phyloP scores from a whole-genome alignment of 2,113 vertebrate genomes.

The Furnarius figulus region DNA sequence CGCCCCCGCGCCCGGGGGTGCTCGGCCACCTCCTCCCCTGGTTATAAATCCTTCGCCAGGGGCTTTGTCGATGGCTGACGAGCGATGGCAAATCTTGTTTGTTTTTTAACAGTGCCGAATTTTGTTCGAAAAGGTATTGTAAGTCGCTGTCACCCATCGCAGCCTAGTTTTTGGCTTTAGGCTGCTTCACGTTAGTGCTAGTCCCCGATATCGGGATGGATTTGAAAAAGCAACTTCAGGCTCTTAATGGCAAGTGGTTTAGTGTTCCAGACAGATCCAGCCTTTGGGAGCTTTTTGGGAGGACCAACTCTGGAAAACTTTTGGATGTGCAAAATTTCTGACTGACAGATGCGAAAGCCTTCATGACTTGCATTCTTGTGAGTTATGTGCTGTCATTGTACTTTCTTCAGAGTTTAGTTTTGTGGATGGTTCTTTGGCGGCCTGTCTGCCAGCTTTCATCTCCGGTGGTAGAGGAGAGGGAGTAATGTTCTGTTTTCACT shows the following conservation, averaged over 20 bases:
- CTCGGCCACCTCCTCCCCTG: fast-evolving
- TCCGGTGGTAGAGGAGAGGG: neutral
- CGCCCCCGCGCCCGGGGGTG: neutral
- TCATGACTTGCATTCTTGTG: neutral
- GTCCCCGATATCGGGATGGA: fast-evolving
- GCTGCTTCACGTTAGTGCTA: neutral
- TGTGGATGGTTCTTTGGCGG: neutral
- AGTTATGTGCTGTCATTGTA: neutral
- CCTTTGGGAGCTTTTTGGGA: neutral
- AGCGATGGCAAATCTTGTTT: neutral
- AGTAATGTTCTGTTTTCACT: neutral
- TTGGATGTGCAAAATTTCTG: neutral
- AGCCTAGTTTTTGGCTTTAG: neutral
- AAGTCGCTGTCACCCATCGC: neutral
- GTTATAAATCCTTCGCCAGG: fast-evolving
- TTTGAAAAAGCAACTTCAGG: neutral
- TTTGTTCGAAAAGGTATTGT: neutral
- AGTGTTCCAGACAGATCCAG: neutral
- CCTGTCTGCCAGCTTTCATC: neutral
- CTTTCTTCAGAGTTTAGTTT: neutral
- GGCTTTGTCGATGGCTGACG: neutral
- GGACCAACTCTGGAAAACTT: neutral
- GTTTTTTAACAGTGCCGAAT: neutral
- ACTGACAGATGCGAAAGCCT: neutral
- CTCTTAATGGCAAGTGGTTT: fast-evolving